Base-by-base conservation (phyloP, 1,140 invertebrate genomes). In the Drosophila mauritiana region DNA sequence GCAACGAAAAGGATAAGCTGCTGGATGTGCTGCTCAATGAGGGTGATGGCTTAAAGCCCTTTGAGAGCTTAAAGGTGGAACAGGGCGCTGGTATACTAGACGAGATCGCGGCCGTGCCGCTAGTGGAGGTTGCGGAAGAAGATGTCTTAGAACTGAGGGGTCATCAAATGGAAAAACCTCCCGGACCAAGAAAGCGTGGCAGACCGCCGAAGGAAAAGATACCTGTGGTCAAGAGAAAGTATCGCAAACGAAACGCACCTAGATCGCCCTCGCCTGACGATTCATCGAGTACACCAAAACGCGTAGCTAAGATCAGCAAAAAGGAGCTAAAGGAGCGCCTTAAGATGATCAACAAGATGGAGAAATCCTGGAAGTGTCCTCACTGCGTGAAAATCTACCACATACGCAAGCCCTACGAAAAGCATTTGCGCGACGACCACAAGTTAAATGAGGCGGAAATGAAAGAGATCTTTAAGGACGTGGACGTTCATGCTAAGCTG, bases 331-430 rank as follows among this genome's bases (percentile, higher is more conserved):
- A 81, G 22, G 88, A 86, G 39, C 90, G 90, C 3, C 63, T 92
- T 37, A 91, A 90, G 39, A 78, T 92, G 70, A 49, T 91, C 3
- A 91, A 86, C 31, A 91, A 89, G 57, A 81, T 90, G 72, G 90
- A 91, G 27, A 90, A 84, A 65, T 68, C 85, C 10, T 92, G 82
- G 78, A 70, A 92, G 69, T 92, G 91, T 78, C 84, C 89, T 8
- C 77, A 90, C 37, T 92, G 91, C 45, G 86, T 91, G 0, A 92
- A 92, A 54, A 84, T 92, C 25, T 92, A 92, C 54, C 90, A 92
- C 53, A 92, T 92, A 27, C 82, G 90, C 8, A 91, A 92, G 45
- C 91, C 91, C 1, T 92, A 86, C 51, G 91, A 92, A 25, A 91
- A 91, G 20, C 91, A 92, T 80, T 52, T 92, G 34, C 89, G 91